Evolutionary conservation across 2,113 vertebrate genomes (phyloP), one percentile per base, ranked within the genome.

Genomic region (Passerina amoena): DNA sequence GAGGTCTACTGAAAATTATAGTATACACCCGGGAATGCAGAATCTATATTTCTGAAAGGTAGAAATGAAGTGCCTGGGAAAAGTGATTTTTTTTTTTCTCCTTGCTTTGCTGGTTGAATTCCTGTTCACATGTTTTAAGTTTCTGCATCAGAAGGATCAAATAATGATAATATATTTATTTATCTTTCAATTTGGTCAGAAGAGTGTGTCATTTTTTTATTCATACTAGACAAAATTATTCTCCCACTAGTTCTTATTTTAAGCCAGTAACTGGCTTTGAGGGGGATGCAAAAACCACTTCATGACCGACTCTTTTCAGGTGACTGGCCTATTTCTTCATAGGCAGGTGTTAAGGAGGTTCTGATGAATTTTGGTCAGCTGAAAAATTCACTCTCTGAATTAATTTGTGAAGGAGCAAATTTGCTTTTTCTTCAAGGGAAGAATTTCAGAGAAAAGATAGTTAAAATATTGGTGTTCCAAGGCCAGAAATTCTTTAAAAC

Each of bases 1-100:
- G 15, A 50, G 53, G 70, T 85, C 70, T 76, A 19, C 77, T 80
- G 91, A 91, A 96, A 96, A 94, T 85, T 90, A 85, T 50, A 80
- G 53, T 38, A 18, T 72, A 47, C 53, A 87, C 44, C 42, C 85
- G 70, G 70, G 86, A 42, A 80, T 87, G 66, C n/a, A 77, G 57
- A 92, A 82, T 91, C 84, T 84, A 10, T 83, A n/a, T 69, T 84
- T 95, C 53, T 92, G 54, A 79, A 68, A 89, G 45, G n/a, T 30
- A 76, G 81, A 59, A 81, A 61, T 72, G 2, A 84, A 60, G 22
- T 71, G 30, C 2, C 44, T 82, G 28, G 44, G 28, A 76, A 70
- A 85, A 30, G 7, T 20, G 20, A 2, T 14, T 14, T 23, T 50
- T 59, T n/a, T 71, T 57, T 10, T 2, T 64, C 38, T 38, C 38